Evolutionary conservation across 2,113 vertebrate species (phyloP).

Genomic region (Numenius arquata): DNA sequence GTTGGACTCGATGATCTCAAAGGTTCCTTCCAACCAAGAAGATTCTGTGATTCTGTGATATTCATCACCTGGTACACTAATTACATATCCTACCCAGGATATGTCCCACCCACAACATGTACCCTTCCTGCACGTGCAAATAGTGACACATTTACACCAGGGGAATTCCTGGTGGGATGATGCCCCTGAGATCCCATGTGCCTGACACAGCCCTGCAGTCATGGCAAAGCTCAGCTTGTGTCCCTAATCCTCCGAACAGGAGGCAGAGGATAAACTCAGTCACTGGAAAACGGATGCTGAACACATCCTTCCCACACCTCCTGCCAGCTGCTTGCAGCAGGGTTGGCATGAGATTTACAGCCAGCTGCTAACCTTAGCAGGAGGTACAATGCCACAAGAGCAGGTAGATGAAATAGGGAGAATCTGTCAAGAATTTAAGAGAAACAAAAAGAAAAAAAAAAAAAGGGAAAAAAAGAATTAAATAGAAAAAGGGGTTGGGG

Average conservation of each 20-base stretch:
- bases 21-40: no score
- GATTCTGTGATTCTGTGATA: no score
- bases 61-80: not conserved
- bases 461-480: not conserved
- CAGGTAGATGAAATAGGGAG: conserved; percentile 25
- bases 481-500: conserved; percentile 42
- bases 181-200: rapidly evolving
- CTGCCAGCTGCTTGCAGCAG: conserved; percentile 56
- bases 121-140: not conserved
- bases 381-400: conserved; percentile 25
- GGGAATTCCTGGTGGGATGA: not conserved
- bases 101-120: not conserved
- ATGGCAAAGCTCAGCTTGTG: not conserved
- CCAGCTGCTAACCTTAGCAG: conserved; percentile 71
- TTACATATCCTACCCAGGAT: not conserved
- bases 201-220: rapidly evolving
- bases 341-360: conserved; percentile 65
- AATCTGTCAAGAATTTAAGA: conserved; percentile 28
- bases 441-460: not conserved
- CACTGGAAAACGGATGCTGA: conserved; percentile 53
- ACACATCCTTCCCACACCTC: conserved; percentile 77
- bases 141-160: rapidly evolving
- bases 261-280: conserved; percentile 45
- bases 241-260: not conserved
- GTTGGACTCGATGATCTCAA: no score